These are phyloP conservation scores for Druon quercuslanigerum DNA, from an alignment of 1,140 invertebrate genomes.

Conservation along the genomic window DNA sequence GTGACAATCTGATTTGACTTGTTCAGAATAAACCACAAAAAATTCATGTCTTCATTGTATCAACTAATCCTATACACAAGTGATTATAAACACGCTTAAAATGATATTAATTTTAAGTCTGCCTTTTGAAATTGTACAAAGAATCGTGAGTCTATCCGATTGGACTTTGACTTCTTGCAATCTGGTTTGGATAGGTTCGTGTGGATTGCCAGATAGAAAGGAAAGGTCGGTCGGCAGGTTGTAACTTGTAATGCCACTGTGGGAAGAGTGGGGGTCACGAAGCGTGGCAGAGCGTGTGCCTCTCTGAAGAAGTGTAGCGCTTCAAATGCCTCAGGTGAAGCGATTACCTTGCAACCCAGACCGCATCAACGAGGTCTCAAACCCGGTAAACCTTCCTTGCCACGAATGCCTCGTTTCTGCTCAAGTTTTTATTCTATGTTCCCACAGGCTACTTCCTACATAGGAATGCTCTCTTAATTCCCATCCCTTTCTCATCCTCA, in stretches of 20 bases:
- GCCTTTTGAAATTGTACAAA: background rate
- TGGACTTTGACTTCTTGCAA: background rate
- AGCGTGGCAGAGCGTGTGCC: constrained; percentile 70
- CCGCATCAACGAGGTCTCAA: constrained; percentile 62
- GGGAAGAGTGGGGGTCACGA: constrained; percentile 59
- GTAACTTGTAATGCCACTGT: constrained; percentile 6
- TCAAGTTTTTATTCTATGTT: constrained; percentile 46
- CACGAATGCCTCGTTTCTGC: constrained; percentile 48
- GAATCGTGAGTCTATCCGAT: background rate
- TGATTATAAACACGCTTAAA: too few relatives aligned
- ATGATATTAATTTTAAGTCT: too few relatives aligned
- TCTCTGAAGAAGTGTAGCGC: constrained; percentile 60
- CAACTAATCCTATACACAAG: too few relatives aligned
- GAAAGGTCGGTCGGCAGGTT: background rate
- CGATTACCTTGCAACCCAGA: constrained; percentile 68
- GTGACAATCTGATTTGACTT: too few relatives aligned
- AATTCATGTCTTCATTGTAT: too few relatives aligned
- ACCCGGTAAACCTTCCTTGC: constrained; percentile 55
- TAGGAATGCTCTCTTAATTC: constrained; percentile 40
- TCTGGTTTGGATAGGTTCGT: background rate
- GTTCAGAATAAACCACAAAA: too few relatives aligned
- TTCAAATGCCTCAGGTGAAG: constrained; percentile 62
- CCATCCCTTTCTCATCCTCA: background rate
- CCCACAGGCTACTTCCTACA: constrained; percentile 46
- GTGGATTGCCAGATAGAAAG: constrained; percentile 4